Conservation (phyloP, 2,113 vertebrate genomes). For the Panthera uncia region DNA sequence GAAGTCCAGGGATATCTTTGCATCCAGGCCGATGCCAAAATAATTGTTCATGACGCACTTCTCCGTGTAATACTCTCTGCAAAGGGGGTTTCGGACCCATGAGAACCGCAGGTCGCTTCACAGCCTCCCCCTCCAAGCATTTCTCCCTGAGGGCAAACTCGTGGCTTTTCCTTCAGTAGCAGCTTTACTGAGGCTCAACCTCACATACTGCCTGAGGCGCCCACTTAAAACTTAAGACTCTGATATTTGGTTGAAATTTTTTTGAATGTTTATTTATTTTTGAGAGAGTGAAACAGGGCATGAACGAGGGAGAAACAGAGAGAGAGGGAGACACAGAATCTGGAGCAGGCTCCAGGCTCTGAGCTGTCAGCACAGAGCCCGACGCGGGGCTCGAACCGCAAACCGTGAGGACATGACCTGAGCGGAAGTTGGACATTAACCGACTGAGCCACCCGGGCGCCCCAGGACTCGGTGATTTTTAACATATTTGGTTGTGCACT, state of each 20-base stretch:
- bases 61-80: constrained; percentile 93
- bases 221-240: not conserved
- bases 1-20: constrained; percentile 96
- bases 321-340: too few relatives aligned
- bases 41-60: constrained; percentile 99
- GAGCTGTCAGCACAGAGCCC: too few relatives aligned
- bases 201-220: not conserved
- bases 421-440: too few relatives aligned
- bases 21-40: constrained; percentile 95
- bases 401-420: too few relatives aligned
- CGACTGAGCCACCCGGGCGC: too few relatives aligned
- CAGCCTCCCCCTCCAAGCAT: not conserved
- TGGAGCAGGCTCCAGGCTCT: too few relatives aligned
- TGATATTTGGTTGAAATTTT: too few relatives aligned
- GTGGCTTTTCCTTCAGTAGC: not conserved
- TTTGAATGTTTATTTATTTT: too few relatives aligned
- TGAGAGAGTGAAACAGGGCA: too few relatives aligned
- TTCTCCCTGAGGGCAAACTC: not conserved
- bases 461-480: not conserved
- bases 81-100: not conserved
- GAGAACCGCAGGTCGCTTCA: not conserved
- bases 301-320: too few relatives aligned
- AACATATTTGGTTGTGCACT: not conserved
- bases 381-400: too few relatives aligned
- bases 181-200: not conserved